Base-by-base conservation (phyloP, 2,797 vertebrate species). In the Acanthopagrus latus region DNA sequence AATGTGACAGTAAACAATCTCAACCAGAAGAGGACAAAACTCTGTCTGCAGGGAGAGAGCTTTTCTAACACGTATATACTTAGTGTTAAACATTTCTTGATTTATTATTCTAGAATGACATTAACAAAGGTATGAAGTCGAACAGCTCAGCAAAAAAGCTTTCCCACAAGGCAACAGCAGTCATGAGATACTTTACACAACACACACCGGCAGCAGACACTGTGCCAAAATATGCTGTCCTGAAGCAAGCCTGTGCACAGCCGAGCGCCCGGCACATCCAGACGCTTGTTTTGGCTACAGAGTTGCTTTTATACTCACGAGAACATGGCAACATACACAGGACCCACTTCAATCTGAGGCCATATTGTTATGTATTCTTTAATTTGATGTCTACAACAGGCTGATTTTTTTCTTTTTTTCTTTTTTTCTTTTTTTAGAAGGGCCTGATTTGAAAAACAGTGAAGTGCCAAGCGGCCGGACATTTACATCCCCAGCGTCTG, bases 181-280 rank as follows among this genome's bases (percentile, higher is more conserved):
- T 79, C 71, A 85, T 71, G 68, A 67, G 77, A 71, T 57, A 18
- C 21, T 70, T 46, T 2, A 52, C 64, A 68, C 27, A 47, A 29
- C 43, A 64, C 74, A 73, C n/a, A 59, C 58, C 14, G 14, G 50
- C 23, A 48, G 63, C 18, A 33, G 43, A 13, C 25, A 16, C 0
- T n/a, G 16, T 46, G 77, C 59, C 55, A 68, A 47, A 43, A 29
- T 29, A 0, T 64, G 18, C 7, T 50, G 38, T 4, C 23, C 25
- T 25, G 1, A 17, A 75, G 68, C 74, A 52, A 77, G 67, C 27
- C 66, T 52, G 43, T 33, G 47, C 76, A 68, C 64, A 74, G 60
- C 75, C 8, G 55, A 21, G 65, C 0, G 20, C 23, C 56, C 13
- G 80, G 60, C 72, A 52, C 62, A 5, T 1, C 17, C 14, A 48